Conservation (phyloP, 23 tunicate species). For the Styela plicata region DNA sequence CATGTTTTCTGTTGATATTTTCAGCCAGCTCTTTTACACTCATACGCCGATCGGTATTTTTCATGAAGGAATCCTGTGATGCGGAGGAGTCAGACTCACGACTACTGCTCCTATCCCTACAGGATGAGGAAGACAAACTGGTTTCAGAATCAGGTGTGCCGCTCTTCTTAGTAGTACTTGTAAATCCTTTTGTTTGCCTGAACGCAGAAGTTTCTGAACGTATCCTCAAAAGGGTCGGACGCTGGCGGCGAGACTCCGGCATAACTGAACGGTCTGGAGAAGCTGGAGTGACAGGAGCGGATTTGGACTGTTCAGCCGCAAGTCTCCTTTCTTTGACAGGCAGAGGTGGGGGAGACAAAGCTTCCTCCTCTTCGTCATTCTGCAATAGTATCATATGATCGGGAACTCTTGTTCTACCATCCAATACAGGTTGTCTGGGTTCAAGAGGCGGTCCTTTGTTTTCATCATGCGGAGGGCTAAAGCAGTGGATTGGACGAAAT, state of each 20-base stretch:
- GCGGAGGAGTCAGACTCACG: slow-evolving; percentile 79
- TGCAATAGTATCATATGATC: background rate
- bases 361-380: background rate
- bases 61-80: slow-evolving; percentile 49
- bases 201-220: slow-evolving; percentile 82
- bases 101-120: slow-evolving; percentile 86
- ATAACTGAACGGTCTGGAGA: background rate
- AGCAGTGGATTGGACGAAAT: slow-evolving; percentile 75
- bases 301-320: slow-evolving; percentile 12
- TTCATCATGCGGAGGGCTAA: slow-evolving; percentile 43
- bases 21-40: slow-evolving; percentile 86
- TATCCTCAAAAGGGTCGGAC: slow-evolving; percentile 75
- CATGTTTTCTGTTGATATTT: slow-evolving; percentile 72
- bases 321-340: slow-evolving; percentile 9
- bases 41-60: slow-evolving; percentile 57
- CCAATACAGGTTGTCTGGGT: background rate
- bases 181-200: slow-evolving; percentile 20
- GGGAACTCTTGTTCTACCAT: slow-evolving; percentile 5
- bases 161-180: background rate
- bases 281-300: slow-evolving; percentile 31
- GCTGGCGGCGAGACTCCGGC: slow-evolving; percentile 22
- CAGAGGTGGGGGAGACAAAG: background rate
- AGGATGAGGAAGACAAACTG: slow-evolving; percentile 23
- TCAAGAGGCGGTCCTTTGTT: background rate
- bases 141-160: slow-evolving; percentile 25